Evolutionary conservation across 1,140 invertebrate genomes (phyloP), one percentile per base, ranked within the genome.

Genomic region (Periplaneta americana): DNA sequence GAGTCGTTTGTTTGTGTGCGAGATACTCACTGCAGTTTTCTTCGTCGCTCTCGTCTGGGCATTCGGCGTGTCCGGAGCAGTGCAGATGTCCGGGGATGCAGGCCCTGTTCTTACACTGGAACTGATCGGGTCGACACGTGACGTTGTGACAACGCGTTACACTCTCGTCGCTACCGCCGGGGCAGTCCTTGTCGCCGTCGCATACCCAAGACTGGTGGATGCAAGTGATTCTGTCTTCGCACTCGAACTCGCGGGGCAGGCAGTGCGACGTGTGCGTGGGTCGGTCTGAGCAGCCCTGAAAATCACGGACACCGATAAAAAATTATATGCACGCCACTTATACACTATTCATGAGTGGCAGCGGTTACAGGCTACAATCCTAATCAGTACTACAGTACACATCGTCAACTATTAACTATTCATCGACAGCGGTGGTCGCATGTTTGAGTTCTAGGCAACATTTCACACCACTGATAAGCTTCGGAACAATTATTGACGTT

Each of bases 181-280:
- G 92, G 86, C 96, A 97, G 86, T 97, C 96, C 11, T 90, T 91
- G 84, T 96, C 94, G 0, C 96, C 96, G 85, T 98, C 96, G 87
- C 97, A 98, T 0, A 96, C 89, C 95, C 95, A 97, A 31, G 90
- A 93, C 80, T 92, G 92, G 85, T 96, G 94, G 37, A 98, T 94
- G 87, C 97, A 98, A 35, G 96, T 96, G 75, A 96, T 90, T 39
- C 91, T 91, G 87, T 97, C 96, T 13, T 91, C 92, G 87, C 97
- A 99, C 83, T 95, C 92, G 86, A 97, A 98, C 85, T 98, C 95
- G 34, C 89, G 91, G 9, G 88, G 88, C 83, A 90, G 88, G 85
- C 94, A 94, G 82, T 93, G 90, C 81, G 92, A 90, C 31, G 90
- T 84, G 17, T 86, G 82, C 83, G 88, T 87, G 57, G 90, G 88